These are phyloP conservation scores for Apostichopus leukothele DNA, from an alignment of 53 echinoderm and acorn worm species.

Conservation along the genomic window DNA sequence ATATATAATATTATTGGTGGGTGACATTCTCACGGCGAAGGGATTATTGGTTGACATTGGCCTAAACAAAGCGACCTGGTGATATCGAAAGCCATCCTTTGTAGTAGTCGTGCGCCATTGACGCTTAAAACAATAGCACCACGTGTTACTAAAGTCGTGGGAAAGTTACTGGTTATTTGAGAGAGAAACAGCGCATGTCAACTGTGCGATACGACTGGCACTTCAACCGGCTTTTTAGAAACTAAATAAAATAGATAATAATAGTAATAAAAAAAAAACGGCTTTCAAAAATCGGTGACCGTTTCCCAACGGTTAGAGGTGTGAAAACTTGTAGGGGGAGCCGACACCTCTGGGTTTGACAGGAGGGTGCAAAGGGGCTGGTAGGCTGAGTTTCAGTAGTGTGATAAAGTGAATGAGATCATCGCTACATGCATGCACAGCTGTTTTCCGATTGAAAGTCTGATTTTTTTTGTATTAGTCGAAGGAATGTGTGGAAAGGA, in stretches of 20 bases:
- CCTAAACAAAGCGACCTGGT: conserved; percentile 24
- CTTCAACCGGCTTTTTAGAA: neutral
- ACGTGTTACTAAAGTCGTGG: conserved; percentile 38
- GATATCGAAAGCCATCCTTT: conserved; percentile 30
- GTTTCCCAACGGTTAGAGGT: conserved; percentile 33
- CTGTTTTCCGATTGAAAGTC: neutral
- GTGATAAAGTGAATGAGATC: neutral
- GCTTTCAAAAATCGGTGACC: neutral
- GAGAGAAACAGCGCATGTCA: neutral
- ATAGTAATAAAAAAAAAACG: neutral
- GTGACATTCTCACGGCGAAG: conserved; percentile 31
- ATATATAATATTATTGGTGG: neutral
- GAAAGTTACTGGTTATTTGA: conserved; percentile 25
- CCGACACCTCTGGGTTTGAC: conserved; percentile 28
- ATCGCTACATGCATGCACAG: neutral
- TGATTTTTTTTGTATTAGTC: too few relatives aligned
- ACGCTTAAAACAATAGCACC: conserved; percentile 41
- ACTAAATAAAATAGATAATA: neutral
- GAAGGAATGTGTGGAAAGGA: too few relatives aligned
- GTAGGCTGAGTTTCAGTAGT: neutral
- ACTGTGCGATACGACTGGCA: neutral
- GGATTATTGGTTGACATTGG: conserved; percentile 34
- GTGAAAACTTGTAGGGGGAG: neutral
- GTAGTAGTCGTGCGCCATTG: conserved; percentile 32
- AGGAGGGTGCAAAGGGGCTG: neutral